Evolutionary conservation across 2,113 vertebrate genomes (phyloP).

Genomic region (Esox niger): DNA sequence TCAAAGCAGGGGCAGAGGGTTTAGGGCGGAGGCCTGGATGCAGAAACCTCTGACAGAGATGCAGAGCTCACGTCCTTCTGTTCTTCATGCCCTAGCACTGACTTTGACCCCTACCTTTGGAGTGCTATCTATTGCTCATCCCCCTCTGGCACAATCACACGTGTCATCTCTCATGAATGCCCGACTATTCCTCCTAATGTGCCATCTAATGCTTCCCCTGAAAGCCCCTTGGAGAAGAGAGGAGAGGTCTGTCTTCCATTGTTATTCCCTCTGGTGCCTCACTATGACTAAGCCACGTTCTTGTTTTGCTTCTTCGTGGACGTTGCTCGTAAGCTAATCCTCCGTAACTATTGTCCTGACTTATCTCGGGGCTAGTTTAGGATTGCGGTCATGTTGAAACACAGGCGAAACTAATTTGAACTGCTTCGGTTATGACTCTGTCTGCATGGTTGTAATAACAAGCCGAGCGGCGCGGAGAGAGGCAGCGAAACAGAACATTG

Average conservation of each 20-base stretch:
- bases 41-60: neutral
- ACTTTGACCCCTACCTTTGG: neutral
- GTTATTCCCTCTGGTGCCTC: neutral
- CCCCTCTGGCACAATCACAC: neutral
- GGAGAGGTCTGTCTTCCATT: conserved; percentile 6
- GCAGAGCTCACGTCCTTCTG: neutral
- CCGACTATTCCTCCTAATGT: neutral
- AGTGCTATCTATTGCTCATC: conserved; percentile 5
- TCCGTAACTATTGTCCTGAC: conserved; percentile 3
- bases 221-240: neutral
- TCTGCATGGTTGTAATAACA: conserved; percentile 8
- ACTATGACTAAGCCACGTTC: neutral
- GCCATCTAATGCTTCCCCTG: neutral
- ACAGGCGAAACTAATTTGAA: neutral
- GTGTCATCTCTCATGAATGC: neutral
- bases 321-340: conserved; percentile 3
- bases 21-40: neutral
- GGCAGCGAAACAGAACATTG: conserved; percentile 5
- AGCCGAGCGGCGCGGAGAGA: neutral
- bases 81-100: neutral
- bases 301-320: conserved; percentile 4
- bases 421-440: neutral
- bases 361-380: neutral
- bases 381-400: neutral
- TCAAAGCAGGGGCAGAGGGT: conserved; percentile 27